Evolutionary conservation across 2,113 vertebrate species (phyloP).

Genomic region (Poecilia latipinna): DNA sequence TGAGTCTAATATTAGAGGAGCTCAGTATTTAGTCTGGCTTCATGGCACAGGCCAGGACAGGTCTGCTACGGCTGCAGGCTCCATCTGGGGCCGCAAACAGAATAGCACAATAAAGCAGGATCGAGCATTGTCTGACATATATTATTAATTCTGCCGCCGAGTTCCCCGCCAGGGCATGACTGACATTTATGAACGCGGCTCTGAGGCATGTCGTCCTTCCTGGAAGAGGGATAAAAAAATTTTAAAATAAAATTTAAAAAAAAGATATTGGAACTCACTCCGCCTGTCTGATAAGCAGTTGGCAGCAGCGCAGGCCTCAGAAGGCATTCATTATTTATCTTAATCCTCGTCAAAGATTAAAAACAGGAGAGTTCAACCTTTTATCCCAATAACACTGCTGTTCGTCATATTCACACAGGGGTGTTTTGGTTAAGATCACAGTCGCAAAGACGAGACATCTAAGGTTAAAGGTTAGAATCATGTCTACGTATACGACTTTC

Average conservation of each 20-base stretch:
- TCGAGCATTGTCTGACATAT: slow-evolving; percentile 45
- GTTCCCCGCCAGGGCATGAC: slow-evolving; percentile 40
- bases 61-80: slow-evolving; percentile 33
- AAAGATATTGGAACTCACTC: slow-evolving; percentile 23
- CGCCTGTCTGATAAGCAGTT: slow-evolving; percentile 7
- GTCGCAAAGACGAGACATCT: too few relatives aligned
- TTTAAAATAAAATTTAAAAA: too few relatives aligned
- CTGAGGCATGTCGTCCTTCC: slow-evolving; percentile 36
- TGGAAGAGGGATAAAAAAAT: slow-evolving; percentile 28
- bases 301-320: not conserved
- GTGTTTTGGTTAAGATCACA: too few relatives aligned
- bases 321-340: slow-evolving; percentile 1
- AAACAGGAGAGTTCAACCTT: not conserved
- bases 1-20: not conserved
- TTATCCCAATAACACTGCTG: not conserved
- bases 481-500: too few relatives aligned
- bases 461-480: too few relatives aligned
- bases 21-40: slow-evolving; percentile 14
- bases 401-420: not conserved
- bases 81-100: slow-evolving; percentile 15
- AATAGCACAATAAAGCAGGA: slow-evolving; percentile 40
- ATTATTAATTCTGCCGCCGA: slow-evolving; percentile 46
- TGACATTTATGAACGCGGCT: slow-evolving; percentile 55
- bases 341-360: slow-evolving; percentile 6
- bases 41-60: slow-evolving; percentile 28